Conservation (phyloP, 2,113 vertebrate species). For the Toxotes chatareus region DNA sequence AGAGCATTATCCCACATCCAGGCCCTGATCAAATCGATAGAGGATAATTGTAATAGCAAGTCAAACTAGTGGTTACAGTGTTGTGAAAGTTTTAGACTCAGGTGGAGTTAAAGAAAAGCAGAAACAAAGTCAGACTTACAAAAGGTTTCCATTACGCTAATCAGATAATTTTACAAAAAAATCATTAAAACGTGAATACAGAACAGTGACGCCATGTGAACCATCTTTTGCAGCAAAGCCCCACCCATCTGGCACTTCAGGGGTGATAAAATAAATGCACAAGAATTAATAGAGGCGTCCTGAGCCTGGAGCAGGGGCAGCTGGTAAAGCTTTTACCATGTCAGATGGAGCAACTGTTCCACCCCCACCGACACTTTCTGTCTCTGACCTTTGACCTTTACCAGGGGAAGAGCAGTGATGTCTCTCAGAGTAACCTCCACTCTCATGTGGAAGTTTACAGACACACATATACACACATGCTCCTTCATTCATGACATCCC, state of each 20-base stretch:
- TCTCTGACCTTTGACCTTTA: constrained; percentile 53
- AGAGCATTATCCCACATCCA: neutral
- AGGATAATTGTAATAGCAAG: neutral
- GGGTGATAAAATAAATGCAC: constrained; percentile 8
- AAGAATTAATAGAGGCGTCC: constrained; percentile 20
- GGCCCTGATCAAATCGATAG: neutral
- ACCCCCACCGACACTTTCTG: constrained; percentile 41
- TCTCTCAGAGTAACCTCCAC: constrained; percentile 27
- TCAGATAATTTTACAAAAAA: neutral
- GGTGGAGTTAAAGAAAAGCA: neutral
- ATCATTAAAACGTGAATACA: neutral
- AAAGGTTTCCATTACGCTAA: neutral
- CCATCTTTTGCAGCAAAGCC: neutral
- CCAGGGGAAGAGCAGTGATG: constrained; percentile 35
- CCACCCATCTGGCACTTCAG: constrained; percentile 1
- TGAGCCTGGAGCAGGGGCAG: constrained; percentile 39
- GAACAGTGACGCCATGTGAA: neutral
- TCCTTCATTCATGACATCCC: neutral
- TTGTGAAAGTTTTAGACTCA: neutral
- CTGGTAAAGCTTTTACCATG: constrained; percentile 56
- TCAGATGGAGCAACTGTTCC: constrained; percentile 20
- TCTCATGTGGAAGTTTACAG: constrained; percentile 24
- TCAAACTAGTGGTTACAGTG: neutral
- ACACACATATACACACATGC: constrained; percentile 3
- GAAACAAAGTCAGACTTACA: neutral